Conservation (phyloP, 2,888 invertebrate genomes). For the Eristalis pertinax region DNA sequence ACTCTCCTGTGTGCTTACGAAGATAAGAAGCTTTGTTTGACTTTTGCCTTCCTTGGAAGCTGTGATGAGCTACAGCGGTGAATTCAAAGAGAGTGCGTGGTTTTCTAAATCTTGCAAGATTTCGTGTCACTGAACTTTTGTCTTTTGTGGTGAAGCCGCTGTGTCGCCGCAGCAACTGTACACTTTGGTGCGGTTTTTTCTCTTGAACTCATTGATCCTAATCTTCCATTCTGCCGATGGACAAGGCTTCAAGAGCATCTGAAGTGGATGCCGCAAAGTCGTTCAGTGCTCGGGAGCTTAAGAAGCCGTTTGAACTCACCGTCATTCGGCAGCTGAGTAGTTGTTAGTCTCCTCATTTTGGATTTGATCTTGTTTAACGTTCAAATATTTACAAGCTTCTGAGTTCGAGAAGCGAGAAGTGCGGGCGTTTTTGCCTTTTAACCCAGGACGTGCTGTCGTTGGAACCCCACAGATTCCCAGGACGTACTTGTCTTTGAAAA, state of each 20-base stretch:
- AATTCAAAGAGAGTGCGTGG: neutral
- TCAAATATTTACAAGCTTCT: too few relatives aligned
- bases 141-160: too few relatives aligned
- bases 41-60: conserved; percentile 22
- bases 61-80: conserved; percentile 2
- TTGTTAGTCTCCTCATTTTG: neutral
- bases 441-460: too few relatives aligned
- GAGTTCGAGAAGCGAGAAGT: too few relatives aligned
- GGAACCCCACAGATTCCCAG: too few relatives aligned
- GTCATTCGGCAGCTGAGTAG: neutral
- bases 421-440: too few relatives aligned
- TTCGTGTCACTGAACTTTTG: neutral
- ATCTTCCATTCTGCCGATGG: too few relatives aligned
- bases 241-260: too few relatives aligned
- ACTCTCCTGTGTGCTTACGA: conserved; percentile 15
- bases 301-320: neutral
- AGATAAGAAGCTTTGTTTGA: conserved; percentile 43
- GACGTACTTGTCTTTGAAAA: too few relatives aligned
- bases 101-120: neutral
- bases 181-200: neutral
- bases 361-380: neutral
- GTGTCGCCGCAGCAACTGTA: neutral
- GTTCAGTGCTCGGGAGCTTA: neutral
- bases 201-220: too few relatives aligned
- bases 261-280: too few relatives aligned